Evolutionary conservation across 1,140 invertebrate genomes (phyloP).

Genomic region (Orius insidiosus): DNA sequence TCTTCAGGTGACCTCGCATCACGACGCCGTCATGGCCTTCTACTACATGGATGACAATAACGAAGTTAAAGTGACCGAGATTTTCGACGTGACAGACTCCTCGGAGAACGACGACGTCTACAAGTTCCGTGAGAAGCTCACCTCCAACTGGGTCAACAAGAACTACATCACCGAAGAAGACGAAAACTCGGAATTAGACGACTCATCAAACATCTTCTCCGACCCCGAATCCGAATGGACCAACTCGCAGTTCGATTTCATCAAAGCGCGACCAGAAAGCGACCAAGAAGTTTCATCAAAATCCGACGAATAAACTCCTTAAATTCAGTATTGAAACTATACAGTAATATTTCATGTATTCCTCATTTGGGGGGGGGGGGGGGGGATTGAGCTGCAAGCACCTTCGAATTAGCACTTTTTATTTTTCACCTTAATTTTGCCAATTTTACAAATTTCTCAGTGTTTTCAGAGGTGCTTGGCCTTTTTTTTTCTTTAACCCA

Average conservation of each 20-base stretch:
- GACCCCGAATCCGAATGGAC: slow-evolving; percentile 41
- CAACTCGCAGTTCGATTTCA: slow-evolving; percentile 9
- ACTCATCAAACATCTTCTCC: slow-evolving; percentile 32
- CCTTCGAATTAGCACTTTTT: too few species aligned
- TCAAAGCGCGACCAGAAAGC: slow-evolving; percentile 1
- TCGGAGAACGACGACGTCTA: slow-evolving; percentile 1
- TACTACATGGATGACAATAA: slow-evolving; percentile 78
- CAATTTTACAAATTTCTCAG: too few species aligned
- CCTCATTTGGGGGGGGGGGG: too few species aligned
- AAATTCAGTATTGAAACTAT: too few species aligned
- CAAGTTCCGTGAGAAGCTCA: neutral
- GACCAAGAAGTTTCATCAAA: slow-evolving; percentile 5
- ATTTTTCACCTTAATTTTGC: too few species aligned
- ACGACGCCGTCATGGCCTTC: slow-evolving; percentile 75
- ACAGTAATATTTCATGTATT: too few species aligned
- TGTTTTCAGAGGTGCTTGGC: too few species aligned
- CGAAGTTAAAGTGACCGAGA: slow-evolving; percentile 71
- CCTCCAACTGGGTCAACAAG: slow-evolving; percentile 11
- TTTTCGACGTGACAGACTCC: slow-evolving; percentile 60
- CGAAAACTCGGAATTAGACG: slow-evolving; percentile 23
- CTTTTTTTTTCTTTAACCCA: too few species aligned
- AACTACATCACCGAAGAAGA: slow-evolving; percentile 29
- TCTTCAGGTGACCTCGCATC: slow-evolving; percentile 55
- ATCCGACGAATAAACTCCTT: neutral
- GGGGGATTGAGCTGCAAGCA: too few species aligned